These are phyloP conservation scores for Brachyalestes nurse DNA, from an alignment of 2,797 vertebrate genomes.

Conservation along the genomic window DNA sequence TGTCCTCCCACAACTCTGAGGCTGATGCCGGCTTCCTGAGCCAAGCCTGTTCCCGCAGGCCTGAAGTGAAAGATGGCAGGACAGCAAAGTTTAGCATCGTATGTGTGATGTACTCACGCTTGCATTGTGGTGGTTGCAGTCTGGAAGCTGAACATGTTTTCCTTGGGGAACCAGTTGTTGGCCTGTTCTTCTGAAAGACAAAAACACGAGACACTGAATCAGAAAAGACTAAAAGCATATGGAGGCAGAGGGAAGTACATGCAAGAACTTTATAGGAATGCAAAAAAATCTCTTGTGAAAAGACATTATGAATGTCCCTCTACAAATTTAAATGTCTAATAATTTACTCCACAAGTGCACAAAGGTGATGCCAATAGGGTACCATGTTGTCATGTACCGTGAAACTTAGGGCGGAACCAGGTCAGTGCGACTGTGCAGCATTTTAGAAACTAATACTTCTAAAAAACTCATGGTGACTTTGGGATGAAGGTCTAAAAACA, in stretches of 20 bases:
- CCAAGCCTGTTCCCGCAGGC: background rate
- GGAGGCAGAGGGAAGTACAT: background rate
- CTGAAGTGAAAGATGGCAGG: slow-evolving; percentile 27
- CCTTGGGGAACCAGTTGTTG: slow-evolving; percentile 95
- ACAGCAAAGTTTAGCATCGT: background rate
- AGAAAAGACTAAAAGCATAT: background rate
- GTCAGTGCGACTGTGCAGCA: no score
- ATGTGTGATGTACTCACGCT: slow-evolving; percentile 85
- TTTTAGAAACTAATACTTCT: no score
- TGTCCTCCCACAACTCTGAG: slow-evolving; percentile 37
- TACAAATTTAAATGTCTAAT: background rate
- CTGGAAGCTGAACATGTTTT: slow-evolving; percentile 96
- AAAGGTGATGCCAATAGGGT: background rate
- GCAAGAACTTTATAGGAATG: background rate
- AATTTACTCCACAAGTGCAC: background rate
- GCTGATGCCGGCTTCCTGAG: slow-evolving; percentile 2
- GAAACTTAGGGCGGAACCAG: no score
- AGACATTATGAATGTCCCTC: background rate
- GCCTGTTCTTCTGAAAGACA: slow-evolving; percentile 83
- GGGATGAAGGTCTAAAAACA: no score
- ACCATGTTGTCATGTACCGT: background rate
- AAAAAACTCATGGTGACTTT: no score
- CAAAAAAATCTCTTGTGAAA: background rate
- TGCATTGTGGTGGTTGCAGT: slow-evolving; percentile 97
- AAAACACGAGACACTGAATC: slow-evolving; percentile 47